phyloP scores from a whole-genome alignment of 2,113 vertebrate species.

The Protobothrops flavoviridis region DNA sequence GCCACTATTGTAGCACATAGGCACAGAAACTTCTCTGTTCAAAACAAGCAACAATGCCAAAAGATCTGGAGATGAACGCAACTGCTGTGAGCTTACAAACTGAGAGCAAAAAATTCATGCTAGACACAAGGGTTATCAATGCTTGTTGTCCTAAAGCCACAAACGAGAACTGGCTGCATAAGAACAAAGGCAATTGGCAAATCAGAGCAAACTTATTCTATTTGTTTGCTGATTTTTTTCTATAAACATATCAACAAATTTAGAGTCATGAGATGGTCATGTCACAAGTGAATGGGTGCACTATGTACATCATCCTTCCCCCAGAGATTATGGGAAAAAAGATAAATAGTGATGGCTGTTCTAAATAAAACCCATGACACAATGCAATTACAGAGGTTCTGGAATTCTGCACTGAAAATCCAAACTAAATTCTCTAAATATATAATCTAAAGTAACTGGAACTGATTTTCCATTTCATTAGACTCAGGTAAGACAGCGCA shows the following conservation, averaged over 20 bases:
- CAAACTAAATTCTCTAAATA: background rate
- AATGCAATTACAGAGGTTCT: background rate
- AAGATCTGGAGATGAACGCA: conserved; percentile 2
- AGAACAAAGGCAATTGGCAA: background rate
- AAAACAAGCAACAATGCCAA: background rate
- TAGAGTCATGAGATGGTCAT: background rate
- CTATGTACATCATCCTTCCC: background rate
- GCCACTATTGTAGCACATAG: background rate
- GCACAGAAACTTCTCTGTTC: background rate
- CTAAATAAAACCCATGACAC: background rate
- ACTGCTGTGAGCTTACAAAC: conserved; percentile 5
- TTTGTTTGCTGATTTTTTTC: background rate
- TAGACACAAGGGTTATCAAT: conserved; percentile 2
- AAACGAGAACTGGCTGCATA: accelerated
- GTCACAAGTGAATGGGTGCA: background rate
- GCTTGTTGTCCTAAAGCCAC: background rate
- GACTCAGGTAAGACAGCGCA: background rate
- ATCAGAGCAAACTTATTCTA: background rate
- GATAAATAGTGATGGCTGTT: background rate
- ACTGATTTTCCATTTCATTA: background rate
- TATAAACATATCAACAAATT: accelerated
- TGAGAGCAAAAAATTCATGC: background rate
- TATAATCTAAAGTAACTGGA: background rate
- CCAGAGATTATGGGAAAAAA: background rate
- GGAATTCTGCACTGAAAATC: background rate